Percentiles rank a stretch among this genome's conserved stretches.
Conservation (phyloP, 1,140 invertebrate species). For the Luehdorfia chinensis region DNA sequence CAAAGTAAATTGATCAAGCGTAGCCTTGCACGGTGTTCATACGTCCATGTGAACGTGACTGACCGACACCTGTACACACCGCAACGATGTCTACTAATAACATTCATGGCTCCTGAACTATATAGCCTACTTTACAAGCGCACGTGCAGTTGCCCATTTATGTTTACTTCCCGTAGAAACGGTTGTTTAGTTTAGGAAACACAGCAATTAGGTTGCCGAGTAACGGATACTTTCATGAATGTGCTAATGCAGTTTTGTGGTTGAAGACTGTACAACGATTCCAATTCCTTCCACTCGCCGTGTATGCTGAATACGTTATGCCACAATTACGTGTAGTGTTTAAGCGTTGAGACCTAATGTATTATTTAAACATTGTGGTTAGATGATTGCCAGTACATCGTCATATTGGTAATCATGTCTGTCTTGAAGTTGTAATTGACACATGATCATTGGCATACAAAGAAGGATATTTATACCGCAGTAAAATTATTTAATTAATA, state of each 20-base stretch:
- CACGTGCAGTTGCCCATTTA: slow-evolving; percentile 44
- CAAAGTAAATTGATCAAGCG: slow-evolving; percentile 25
- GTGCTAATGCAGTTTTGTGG: slow-evolving; percentile 5
- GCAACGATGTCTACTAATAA: background rate
- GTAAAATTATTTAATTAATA: too few species aligned
- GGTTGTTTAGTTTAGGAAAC: slow-evolving; percentile 36
- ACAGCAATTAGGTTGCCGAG: slow-evolving; percentile 21
- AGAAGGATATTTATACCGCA: too few species aligned
- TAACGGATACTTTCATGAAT: slow-evolving; percentile 21
- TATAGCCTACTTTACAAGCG: slow-evolving; percentile 19
- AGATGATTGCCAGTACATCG: background rate
- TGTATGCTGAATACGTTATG: slow-evolving; percentile 15
- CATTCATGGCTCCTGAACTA: slow-evolving; percentile 3
- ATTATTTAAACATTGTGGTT: slow-evolving; percentile 15
- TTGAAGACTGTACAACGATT: slow-evolving; percentile 7
- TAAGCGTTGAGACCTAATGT: slow-evolving; percentile 10
- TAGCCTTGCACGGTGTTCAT: slow-evolving; percentile 18
- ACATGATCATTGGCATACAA: too few species aligned
- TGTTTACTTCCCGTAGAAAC: slow-evolving; percentile 44
- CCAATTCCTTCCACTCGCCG: slow-evolving; percentile 9
- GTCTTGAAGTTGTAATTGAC: too few species aligned
- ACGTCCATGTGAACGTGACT: slow-evolving; percentile 6
- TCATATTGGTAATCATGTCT: too few species aligned
- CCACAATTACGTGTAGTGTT: slow-evolving; percentile 17
- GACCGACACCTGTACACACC: slow-evolving; percentile 11